These are phyloP conservation scores for Leptodactylus fallax DNA, from an alignment of 2,797 vertebrate species.

Conservation along the genomic window DNA sequence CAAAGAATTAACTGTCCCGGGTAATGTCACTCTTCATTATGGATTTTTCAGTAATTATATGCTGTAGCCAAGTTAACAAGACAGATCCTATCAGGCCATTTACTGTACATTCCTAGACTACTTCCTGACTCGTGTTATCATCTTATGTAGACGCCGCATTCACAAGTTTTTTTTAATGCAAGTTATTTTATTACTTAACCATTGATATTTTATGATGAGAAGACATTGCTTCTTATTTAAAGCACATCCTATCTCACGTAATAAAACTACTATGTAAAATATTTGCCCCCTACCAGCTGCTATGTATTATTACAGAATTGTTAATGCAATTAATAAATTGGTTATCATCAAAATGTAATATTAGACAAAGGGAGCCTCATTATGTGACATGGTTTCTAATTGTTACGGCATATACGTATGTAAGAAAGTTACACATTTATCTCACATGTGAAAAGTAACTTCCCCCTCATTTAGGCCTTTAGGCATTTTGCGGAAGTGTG, in stretches of 20 bases:
- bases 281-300: background rate
- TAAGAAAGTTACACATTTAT: too few species aligned
- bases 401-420: too few species aligned
- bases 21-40: constrained; percentile 29
- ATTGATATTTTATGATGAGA: background rate
- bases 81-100: constrained; percentile 49
- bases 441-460: too few species aligned
- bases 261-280: background rate
- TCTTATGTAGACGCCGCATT: background rate
- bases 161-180: background rate
- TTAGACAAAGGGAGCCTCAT: too few species aligned
- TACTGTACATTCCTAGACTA: constrained; percentile 39
- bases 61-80: constrained; percentile 31
- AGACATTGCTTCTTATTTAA: background rate
- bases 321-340: background rate
- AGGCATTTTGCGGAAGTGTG: too few species aligned
- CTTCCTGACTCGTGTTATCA: constrained; percentile 9
- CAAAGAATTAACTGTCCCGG: constrained; percentile 41
- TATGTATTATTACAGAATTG: background rate
- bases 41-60: constrained; percentile 32
- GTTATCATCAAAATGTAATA: background rate
- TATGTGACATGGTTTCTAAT: too few species aligned
- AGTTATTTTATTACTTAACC: background rate
- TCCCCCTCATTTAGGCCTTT: too few species aligned
- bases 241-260: background rate